Conservation (phyloP, 2,113 vertebrate species). For the Psephotus haematonotus region DNA sequence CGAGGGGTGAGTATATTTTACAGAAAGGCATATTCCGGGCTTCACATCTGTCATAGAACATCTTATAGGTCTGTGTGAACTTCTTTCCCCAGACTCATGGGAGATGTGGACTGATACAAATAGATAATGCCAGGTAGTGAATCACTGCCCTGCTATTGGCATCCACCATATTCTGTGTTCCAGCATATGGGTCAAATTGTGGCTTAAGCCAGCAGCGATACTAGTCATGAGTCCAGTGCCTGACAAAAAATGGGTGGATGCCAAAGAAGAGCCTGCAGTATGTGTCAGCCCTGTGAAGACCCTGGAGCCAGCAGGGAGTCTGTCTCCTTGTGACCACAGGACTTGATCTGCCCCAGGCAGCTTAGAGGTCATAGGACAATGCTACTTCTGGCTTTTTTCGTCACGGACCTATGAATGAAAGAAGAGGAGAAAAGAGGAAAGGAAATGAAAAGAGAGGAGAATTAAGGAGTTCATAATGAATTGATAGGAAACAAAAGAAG, state of each 20-base stretch:
- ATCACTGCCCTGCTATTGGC: rapidly evolving
- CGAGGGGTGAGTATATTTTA: background rate
- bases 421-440: background rate
- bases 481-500: background rate
- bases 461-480: background rate
- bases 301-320: background rate
- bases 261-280: background rate
- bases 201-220: background rate
- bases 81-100: background rate
- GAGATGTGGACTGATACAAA: background rate
- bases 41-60: background rate
- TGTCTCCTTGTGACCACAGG: background rate
- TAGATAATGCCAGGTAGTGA: background rate
- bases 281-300: background rate
- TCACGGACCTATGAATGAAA: background rate
- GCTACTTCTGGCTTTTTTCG: background rate
- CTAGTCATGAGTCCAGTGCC: background rate
- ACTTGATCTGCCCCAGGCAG: background rate
- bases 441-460: background rate
- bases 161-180: background rate
- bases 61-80: background rate
- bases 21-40: background rate
- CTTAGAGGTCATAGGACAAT: background rate
- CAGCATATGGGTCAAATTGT: background rate
- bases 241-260: background rate